phyloP scores from a whole-genome alignment of 1,140 invertebrate genomes.

The Drosophila insularis region DNA sequence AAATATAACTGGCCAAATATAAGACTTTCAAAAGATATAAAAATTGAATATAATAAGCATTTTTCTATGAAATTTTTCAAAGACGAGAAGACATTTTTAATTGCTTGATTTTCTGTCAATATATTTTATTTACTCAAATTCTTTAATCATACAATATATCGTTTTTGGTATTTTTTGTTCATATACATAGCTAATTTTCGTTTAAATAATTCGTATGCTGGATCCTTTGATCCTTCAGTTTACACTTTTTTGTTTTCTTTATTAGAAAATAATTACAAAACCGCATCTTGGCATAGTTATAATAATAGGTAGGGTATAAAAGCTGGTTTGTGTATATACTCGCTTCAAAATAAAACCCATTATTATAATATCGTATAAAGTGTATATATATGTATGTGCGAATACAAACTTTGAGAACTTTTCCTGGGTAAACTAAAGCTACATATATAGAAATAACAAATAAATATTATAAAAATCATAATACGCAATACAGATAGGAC shows the following conservation, averaged over 20 bases:
- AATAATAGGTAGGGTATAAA: slow-evolving; percentile 6
- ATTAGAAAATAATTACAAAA: background rate
- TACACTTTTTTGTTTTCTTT: slow-evolving; percentile 2
- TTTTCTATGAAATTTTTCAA: too few species aligned
- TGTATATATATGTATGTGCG: slow-evolving; percentile 22
- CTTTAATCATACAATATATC: slow-evolving; percentile 32
- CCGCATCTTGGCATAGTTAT: background rate
- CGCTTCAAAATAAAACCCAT: slow-evolving; percentile 8
- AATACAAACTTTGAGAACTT: slow-evolving; percentile 56
- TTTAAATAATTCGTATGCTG: slow-evolving; percentile 24
- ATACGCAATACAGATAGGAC: slow-evolving; percentile 24
- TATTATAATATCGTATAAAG: slow-evolving; percentile 35
- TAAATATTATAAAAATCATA: slow-evolving; percentile 48
- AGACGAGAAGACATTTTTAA: background rate
- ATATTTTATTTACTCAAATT: slow-evolving; percentile 22
- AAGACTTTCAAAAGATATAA: background rate
- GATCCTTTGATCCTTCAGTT: slow-evolving; percentile 10
- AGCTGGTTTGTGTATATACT: background rate
- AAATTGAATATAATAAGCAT: too few species aligned
- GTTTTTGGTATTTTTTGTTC: background rate
- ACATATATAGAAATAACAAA: slow-evolving; percentile 35
- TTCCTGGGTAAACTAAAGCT: slow-evolving; percentile 23
- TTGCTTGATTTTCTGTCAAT: background rate
- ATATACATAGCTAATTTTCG: slow-evolving; percentile 47
- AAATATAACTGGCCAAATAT: background rate